Base-by-base conservation (phyloP, 1,140 invertebrate genomes). In the Ceratina calcarata region DNA sequence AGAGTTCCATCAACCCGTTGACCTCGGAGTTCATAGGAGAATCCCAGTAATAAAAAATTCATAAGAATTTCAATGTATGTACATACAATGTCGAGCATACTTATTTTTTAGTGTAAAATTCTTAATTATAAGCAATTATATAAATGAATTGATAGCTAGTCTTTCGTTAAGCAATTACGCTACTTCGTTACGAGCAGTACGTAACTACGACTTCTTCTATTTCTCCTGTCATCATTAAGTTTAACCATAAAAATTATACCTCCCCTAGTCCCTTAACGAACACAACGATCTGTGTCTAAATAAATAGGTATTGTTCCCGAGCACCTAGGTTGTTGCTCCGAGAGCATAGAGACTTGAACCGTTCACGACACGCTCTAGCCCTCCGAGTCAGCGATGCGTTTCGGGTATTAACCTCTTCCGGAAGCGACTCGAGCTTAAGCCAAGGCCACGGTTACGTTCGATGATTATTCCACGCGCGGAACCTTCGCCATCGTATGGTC, bases 321-420 rank as follows among this genome's bases (percentile, higher is more conserved):
- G 60, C 18, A 57, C 37, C 37, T 45, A 62, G 65, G 16, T 53
- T 61, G 68, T 81, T 74, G 69, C 65, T 71, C 68, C 68, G 72
- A 68, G 78, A 80, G 82, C 72, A 55, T 68, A 68, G 83, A 85
- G 77, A 86, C 80, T 77, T 53, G 70, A 83, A 85, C 86, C 86
- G 87, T 84, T 89, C 87, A 84, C 90, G 89, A 90, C 89, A 89
- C 90, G 90, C 87, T 88, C 84, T 80, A 87, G 72, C 84, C 87
- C 82, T 81, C 86, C 73, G 70, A 86, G 78, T 82, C 90, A 91
- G 83, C 91, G 90, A 92, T 91, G 91, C 91, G 91, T 92, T 92
- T 92, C 91, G 91, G 91, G 89, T 92, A 92, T 92, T 91, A 90
- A 92, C 91, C 91, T 91, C 85, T 85, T 87, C 85, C 80, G 82